These are phyloP conservation scores for Callorhinus ursinus DNA, from an alignment of 2,113 vertebrate species.

Conservation along the genomic window DNA sequence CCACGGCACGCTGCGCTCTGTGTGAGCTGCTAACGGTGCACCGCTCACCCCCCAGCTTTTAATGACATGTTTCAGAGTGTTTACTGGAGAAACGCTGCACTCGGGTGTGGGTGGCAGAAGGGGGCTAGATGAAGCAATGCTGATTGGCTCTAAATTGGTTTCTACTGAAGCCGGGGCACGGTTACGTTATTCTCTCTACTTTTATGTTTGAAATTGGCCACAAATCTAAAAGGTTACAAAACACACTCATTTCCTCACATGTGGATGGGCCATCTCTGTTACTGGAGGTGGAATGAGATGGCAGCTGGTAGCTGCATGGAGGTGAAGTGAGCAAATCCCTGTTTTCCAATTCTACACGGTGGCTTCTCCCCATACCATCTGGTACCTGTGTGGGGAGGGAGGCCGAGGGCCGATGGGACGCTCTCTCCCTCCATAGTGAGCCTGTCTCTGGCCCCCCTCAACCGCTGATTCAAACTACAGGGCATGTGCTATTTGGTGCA, in stretches of 20 bases:
- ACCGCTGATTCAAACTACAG: background rate
- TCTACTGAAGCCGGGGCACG: background rate
- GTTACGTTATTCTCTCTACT: background rate
- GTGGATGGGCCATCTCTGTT: background rate
- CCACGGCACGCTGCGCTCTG: background rate
- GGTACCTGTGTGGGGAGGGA: background rate
- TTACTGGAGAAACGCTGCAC: background rate
- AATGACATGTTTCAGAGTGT: background rate
- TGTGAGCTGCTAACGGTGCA: background rate
- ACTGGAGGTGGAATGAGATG: background rate
- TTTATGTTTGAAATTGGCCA: background rate
- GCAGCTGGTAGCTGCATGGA: background rate
- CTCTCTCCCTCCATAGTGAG: background rate
- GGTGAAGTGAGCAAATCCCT: background rate
- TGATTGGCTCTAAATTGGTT: background rate
- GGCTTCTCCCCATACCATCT: background rate
- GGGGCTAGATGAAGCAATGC: background rate
- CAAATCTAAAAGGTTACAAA: background rate
- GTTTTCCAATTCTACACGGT: background rate
- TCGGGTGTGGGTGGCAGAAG: background rate
- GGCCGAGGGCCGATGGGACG: background rate
- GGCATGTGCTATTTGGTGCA: background rate
- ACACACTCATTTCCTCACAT: background rate
- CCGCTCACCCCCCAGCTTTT: background rate
- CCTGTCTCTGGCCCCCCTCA: background rate